A percentile compares a stretch with the other conserved stretches of the same genome.
phyloP scores from a whole-genome alignment of 2,797 vertebrate species.

The Oryzias dopingdopingensis region DNA sequence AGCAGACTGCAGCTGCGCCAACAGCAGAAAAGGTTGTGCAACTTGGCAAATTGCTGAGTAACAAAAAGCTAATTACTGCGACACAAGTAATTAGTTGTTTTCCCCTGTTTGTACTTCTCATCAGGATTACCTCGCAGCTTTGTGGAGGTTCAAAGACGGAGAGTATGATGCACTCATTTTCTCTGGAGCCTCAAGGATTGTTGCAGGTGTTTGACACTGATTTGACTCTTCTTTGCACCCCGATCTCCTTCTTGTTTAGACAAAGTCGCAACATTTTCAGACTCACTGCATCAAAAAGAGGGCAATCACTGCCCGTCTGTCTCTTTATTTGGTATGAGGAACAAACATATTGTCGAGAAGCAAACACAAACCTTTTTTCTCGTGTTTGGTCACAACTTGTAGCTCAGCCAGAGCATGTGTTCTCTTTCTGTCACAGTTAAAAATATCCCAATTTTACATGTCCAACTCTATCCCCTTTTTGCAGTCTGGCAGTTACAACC shows the following conservation, averaged over 20 bases:
- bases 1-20: slow-evolving; percentile 52
- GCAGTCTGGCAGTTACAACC: slow-evolving; percentile 1
- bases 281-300: neutral
- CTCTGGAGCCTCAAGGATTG: slow-evolving; percentile 13
- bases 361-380: slow-evolving; percentile 23
- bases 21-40: slow-evolving; percentile 30
- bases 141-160: slow-evolving; percentile 17
- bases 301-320: slow-evolving; percentile 15
- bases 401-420: slow-evolving; percentile 21
- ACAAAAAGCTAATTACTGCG: slow-evolving; percentile 64
- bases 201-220: slow-evolving; percentile 24
- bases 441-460: slow-evolving; percentile 13
- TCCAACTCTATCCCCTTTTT: slow-evolving; percentile 4
- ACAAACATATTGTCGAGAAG: slow-evolving; percentile 25
- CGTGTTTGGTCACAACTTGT: slow-evolving; percentile 16
- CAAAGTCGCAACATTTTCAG: slow-evolving; percentile 6
- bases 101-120: slow-evolving; percentile 25
- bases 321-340: slow-evolving; percentile 25
- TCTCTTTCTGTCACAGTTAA: slow-evolving; percentile 12
- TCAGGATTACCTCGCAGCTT: slow-evolving; percentile 33
- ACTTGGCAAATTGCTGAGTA: slow-evolving; percentile 60
- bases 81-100: slow-evolving; percentile 54
- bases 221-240: slow-evolving; percentile 20
- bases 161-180: slow-evolving; percentile 15
- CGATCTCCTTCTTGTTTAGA: neutral